A percentile compares a stretch with the other conserved stretches of the same genome.
phyloP scores from a whole-genome alignment of 2,113 vertebrate genomes.

The Tachysurus fulvidraco region DNA sequence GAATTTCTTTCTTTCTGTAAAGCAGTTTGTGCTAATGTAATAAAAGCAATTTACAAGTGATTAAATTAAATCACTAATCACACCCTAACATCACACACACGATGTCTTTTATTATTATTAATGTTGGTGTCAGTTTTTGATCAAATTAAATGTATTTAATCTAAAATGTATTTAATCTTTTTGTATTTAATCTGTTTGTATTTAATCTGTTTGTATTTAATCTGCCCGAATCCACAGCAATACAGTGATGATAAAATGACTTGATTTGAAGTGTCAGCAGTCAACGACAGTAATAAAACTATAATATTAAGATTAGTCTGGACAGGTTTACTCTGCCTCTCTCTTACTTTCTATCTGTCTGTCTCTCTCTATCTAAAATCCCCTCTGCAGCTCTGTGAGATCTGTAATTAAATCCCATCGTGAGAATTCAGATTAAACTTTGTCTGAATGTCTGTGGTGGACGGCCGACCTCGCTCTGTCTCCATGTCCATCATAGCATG shows the following conservation, averaged over 20 bases:
- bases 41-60: too few relatives aligned
- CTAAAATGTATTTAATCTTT: too few relatives aligned
- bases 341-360: not conserved
- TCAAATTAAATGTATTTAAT: not conserved
- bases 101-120: too few relatives aligned
- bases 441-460: slow-evolving; percentile 26
- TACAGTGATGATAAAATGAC: not conserved
- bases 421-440: slow-evolving; percentile 20
- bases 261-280: not conserved
- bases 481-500: slow-evolving; percentile 32
- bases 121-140: not conserved
- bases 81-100: not conserved
- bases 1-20: too few relatives aligned
- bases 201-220: too few relatives aligned
- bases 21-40: too few relatives aligned
- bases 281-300: not conserved
- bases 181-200: too few relatives aligned
- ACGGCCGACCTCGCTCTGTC: not conserved
- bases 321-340: not conserved
- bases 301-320: not conserved
- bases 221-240: not conserved
- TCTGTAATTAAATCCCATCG: slow-evolving; percentile 25
- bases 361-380: not conserved
- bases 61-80: too few relatives aligned
- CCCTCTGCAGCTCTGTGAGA: not conserved